Percentiles rank a stretch among this genome's conserved stretches.
phyloP scores from a whole-genome alignment of 2,888 invertebrate genomes.

The Macrosoma leucophasiata region DNA sequence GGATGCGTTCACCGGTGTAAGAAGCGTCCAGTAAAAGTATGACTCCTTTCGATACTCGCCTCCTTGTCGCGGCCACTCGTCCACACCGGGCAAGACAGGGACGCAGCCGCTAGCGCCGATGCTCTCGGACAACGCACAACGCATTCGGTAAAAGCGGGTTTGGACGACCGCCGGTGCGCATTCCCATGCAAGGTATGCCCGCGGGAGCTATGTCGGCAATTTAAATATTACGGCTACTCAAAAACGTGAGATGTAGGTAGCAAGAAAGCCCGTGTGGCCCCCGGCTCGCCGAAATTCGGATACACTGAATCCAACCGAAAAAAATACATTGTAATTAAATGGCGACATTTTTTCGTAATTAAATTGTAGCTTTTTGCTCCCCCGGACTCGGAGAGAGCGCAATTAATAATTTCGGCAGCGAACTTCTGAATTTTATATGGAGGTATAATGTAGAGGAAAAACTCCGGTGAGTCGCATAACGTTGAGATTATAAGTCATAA shows the following conservation, averaged over 20 bases:
- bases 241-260: slow-evolving; percentile 72
- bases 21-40: slow-evolving; percentile 54
- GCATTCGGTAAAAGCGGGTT: slow-evolving; percentile 72
- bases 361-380: slow-evolving; percentile 59
- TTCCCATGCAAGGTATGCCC: slow-evolving; percentile 73
- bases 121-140: slow-evolving; percentile 59
- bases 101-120: slow-evolving; percentile 43
- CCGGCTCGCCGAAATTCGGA: slow-evolving; percentile 52
- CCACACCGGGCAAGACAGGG: slow-evolving; percentile 56
- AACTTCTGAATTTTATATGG: slow-evolving; percentile 45
- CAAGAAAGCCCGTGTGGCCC: slow-evolving; percentile 68
- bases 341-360: slow-evolving; percentile 66
- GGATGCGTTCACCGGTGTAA: slow-evolving; percentile 68
- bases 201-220: slow-evolving; percentile 71
- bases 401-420: slow-evolving; percentile 56
- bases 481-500: slow-evolving; percentile 61
- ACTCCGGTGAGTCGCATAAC: slow-evolving; percentile 36
- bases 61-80: slow-evolving; percentile 49
- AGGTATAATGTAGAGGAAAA: slow-evolving; percentile 47
- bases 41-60: slow-evolving; percentile 52
- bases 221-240: slow-evolving; percentile 74
- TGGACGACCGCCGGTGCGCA: slow-evolving; percentile 64
- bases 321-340: slow-evolving; percentile 46
- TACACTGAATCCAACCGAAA: slow-evolving; percentile 58
- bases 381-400: slow-evolving; percentile 35